phyloP scores from a whole-genome alignment of 2,888 invertebrate species.

The Acleris emargana region DNA sequence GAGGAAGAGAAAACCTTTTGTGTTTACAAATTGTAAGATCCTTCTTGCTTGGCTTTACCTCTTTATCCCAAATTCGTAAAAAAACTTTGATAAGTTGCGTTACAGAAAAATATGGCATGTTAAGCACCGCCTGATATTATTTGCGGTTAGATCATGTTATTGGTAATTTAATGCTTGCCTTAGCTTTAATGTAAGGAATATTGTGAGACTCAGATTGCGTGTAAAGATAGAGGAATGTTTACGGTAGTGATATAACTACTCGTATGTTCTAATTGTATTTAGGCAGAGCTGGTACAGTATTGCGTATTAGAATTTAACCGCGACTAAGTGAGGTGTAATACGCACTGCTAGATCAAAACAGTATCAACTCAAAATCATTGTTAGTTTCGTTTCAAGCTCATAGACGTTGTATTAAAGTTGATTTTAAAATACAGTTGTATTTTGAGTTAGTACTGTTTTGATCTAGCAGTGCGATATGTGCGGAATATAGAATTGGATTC shows the following conservation, averaged over 20 bases:
- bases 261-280: not conserved
- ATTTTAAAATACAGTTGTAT: too few species aligned
- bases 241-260: not conserved
- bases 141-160: constrained; percentile 11
- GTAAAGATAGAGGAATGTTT: not conserved
- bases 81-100: not conserved
- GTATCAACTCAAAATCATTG: too few species aligned
- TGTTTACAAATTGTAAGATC: too few species aligned
- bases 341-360: too few species aligned
- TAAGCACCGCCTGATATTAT: not conserved
- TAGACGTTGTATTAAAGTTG: too few species aligned
- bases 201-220: constrained; percentile 29
- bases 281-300: not conserved
- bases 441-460: too few species aligned
- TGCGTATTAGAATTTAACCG: not conserved
- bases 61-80: too few species aligned
- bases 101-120: not conserved
- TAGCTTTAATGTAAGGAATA: constrained; percentile 33
- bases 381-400: too few species aligned
- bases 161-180: constrained; percentile 8
- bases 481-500: not conserved
- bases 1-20: too few species aligned
- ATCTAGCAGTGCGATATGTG: too few species aligned
- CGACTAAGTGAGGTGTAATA: not conserved
- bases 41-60: too few species aligned